These are phyloP conservation scores for Drosophila quasianomalipes DNA, from an alignment of 2,888 invertebrate species.

Conservation along the genomic window DNA sequence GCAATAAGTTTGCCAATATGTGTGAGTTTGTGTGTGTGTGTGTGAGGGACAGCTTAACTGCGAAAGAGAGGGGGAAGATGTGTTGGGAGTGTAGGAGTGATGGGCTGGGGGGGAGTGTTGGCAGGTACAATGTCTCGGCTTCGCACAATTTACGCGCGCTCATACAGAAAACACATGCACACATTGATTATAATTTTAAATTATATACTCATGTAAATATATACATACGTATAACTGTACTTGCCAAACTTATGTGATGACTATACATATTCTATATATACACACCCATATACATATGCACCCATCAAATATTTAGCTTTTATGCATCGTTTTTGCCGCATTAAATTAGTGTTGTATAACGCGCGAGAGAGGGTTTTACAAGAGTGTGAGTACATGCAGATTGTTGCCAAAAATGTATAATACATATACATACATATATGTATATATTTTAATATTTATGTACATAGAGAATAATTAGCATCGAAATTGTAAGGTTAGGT, in stretches of 20 bases:
- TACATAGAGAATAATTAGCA: slow-evolving; percentile 10
- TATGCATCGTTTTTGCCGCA: slow-evolving; percentile 67
- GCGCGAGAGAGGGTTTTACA: slow-evolving; percentile 35
- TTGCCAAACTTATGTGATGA: slow-evolving; percentile 68
- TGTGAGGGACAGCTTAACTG: slow-evolving; percentile 67
- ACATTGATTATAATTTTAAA: slow-evolving; percentile 83
- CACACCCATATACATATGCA: slow-evolving; percentile 31
- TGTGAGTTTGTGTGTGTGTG: slow-evolving; percentile 28
- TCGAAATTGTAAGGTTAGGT: slow-evolving; percentile 40
- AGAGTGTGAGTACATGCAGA: slow-evolving; percentile 27
- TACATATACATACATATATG: neutral
- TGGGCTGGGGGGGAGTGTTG: slow-evolving; percentile 4
- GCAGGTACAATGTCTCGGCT: slow-evolving; percentile 72
- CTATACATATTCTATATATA: slow-evolving; percentile 37
- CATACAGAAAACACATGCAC: slow-evolving; percentile 52
- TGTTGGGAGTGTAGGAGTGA: slow-evolving; percentile 7
- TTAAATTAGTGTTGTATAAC: slow-evolving; percentile 77
- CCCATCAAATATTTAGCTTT: slow-evolving; percentile 74
- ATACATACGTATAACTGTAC: slow-evolving; percentile 62
- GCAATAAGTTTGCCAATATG: slow-evolving; percentile 64
- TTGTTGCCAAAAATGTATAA: slow-evolving; percentile 61
- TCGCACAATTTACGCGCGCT: slow-evolving; percentile 77
- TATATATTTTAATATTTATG: slow-evolving; percentile 8
- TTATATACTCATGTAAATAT: slow-evolving; percentile 66
- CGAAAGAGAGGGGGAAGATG: slow-evolving; percentile 8